Evolutionary conservation across 2,113 vertebrate genomes (phyloP), one percentile per base, ranked within the genome.

Genomic region (Numenius arquata): DNA sequence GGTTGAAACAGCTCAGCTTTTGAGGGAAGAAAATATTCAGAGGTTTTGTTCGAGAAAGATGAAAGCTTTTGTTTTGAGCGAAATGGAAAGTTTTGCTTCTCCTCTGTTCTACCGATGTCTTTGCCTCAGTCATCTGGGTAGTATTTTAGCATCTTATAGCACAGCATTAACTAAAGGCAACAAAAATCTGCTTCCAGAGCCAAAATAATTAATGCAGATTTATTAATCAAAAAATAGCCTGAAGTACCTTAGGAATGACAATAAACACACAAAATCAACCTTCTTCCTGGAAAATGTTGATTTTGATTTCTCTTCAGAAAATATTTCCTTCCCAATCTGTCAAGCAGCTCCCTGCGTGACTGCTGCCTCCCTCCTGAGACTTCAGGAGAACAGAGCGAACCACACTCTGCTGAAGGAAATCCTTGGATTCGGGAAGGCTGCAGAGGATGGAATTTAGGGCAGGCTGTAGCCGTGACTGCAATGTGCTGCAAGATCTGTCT

Each of bases 1-100:
- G n/a, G 68, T 34, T 59, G 74, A 82, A 90, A 82, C 68, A 87
- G 89, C 88, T 95, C 88, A 90, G 89, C 73, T 93, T 76, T 43
- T 71, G 73, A 76, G 84, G 87, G 48, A 40, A 89, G 80, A 26
- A 95, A 87, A 63, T 32, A 75, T 82, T 81, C 76, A 6, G 68
- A 59, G 50, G 71, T 66, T 86, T 83, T 1, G 3, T 67, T 13
- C 74, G 68, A 62, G 86, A 66, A 23, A 77, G 88, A 63, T 53
- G 63, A 86, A 86, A 92, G 59, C 41, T 93, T 88, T 92, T 90
- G 63, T 74, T 71, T 36, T 12, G 38, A 86, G 77, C 27, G 68
- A 82, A 88, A 85, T 74, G 91, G 90, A 85, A 96, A 90, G 74
- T 88, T 96, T 66, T 89, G 59, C 15, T 55, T 77, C 85, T 85